Evolutionary conservation across 2,797 vertebrate genomes (phyloP), one percentile per base, ranked within the genome.

Genomic region (Poecilia wingei): DNA sequence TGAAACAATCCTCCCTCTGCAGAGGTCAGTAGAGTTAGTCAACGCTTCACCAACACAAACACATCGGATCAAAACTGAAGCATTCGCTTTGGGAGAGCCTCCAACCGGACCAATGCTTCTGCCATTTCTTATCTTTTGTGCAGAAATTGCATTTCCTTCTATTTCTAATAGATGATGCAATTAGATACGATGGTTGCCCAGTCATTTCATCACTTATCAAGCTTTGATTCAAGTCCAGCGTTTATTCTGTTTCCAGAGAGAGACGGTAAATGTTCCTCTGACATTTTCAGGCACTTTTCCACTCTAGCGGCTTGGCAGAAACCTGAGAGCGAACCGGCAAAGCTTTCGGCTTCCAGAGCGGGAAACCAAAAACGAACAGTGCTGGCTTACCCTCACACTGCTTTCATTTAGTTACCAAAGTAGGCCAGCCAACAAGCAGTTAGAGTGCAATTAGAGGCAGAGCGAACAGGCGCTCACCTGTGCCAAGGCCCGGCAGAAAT

Each of bases 371-470:
- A 39, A 25, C 2, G 12, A 45, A 73, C 46, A 25, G 33, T 36
- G 49, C 13, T 74, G 72, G 72, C 72, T 74, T 39, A 36, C 10
- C 33, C 49, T 74, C 74, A 69, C 82, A 84, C 79, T 55, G 81
- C 68, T 87, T 82, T 39, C 39, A 72, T 80, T 80, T 80, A 80
- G 73, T 85, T 70, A 47, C 53, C 45, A 75, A 93, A 91, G 87
- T 88, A 90, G 91, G 90, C 86, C 88, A 91, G 89, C 49, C 72
- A 53, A 70, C 68, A 43, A 78, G 69, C 74, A 85, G 86, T 86
- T 78, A 55, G 61, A 88, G 76, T 6, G 64, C 64, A 82, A 79
- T 75, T 76, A 28, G 55, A 76, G 75, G 81, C 75, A 64, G 70
- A 57, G 84, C 73, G 80, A 64, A 77, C 78, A 70, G 61, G 47